Conservation (phyloP, 2,797 vertebrate genomes). For the Allobates femoralis region DNA sequence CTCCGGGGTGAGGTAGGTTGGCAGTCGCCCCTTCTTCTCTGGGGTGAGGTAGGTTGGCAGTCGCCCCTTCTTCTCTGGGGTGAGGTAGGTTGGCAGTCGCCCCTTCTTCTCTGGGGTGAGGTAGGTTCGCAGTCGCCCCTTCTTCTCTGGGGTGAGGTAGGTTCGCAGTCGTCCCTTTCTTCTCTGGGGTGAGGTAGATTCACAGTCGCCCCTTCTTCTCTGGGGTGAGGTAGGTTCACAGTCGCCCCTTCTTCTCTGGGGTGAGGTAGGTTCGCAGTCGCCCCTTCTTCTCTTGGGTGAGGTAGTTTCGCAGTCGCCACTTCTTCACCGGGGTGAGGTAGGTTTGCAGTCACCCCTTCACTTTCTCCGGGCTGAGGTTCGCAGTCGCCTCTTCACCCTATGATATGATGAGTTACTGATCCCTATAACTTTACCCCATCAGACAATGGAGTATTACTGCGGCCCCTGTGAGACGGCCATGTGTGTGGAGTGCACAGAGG, state of each 20-base stretch:
- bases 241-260: not conserved
- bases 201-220: not conserved
- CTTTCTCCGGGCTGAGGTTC: too few relatives aligned
- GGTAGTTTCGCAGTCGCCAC: not conserved
- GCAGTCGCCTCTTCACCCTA: not conserved
- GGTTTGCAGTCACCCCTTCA: not conserved
- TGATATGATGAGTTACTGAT: too few relatives aligned
- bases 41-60: not conserved
- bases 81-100: not conserved
- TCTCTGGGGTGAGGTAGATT: not conserved
- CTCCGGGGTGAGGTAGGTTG: not conserved
- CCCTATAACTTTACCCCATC: constrained; percentile 66
- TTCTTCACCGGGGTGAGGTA: not conserved
- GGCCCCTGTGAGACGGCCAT: constrained; percentile 95
- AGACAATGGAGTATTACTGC: constrained; percentile 98
- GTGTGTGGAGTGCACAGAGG: constrained; percentile 91
- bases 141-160: not conserved
- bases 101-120: not conserved
- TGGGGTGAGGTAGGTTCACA: not conserved
- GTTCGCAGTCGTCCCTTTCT: not conserved
- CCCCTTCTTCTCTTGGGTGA: not conserved
- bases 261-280: not conserved
- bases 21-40: not conserved
- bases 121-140: not conserved
- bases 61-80: not conserved